A percentile compares a stretch with the other conserved stretches of the same genome.
Evolutionary conservation across 2,888 invertebrate species (phyloP).

Genomic region (Drosophila borborema): DNA sequence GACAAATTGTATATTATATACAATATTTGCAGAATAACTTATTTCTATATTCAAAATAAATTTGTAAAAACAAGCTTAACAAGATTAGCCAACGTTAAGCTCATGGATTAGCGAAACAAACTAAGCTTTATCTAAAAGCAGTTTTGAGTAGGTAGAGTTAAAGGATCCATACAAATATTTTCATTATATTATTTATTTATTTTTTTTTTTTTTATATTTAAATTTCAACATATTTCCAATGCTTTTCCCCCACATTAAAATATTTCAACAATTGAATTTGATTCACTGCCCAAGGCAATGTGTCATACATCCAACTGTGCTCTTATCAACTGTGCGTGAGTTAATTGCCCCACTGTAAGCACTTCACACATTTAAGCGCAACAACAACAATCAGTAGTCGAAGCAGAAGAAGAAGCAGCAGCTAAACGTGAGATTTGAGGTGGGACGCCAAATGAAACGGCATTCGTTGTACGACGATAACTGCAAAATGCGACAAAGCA

Average conservation of each 20-base stretch:
- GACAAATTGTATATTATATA: background rate
- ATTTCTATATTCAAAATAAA: too few species aligned
- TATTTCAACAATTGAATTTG: background rate
- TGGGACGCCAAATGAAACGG: slow-evolving; percentile 37
- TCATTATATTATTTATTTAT: background rate
- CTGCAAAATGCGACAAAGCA: slow-evolving; percentile 19
- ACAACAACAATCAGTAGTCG: background rate
- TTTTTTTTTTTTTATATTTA: background rate
- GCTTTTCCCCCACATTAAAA: background rate
- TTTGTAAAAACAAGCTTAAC: too few species aligned
- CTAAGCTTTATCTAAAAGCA: too few species aligned
- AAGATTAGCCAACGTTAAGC: too few species aligned
- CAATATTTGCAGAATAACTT: background rate
- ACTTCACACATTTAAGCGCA: background rate
- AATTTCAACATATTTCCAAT: background rate
- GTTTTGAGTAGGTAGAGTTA: too few species aligned
- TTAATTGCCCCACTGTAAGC: slow-evolving; percentile 28
- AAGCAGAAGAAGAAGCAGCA: slow-evolving; percentile 16
- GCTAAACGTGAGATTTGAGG: slow-evolving; percentile 44
- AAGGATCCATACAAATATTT: too few species aligned
- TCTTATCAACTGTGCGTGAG: slow-evolving; percentile 39
- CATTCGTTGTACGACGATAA: slow-evolving; percentile 51
- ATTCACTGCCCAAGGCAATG: background rate
- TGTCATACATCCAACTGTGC: background rate
- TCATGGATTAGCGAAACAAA: too few species aligned